Evolutionary conservation across 2,797 vertebrate species (phyloP).

Genomic region (Lithobates sylvaticus): DNA sequence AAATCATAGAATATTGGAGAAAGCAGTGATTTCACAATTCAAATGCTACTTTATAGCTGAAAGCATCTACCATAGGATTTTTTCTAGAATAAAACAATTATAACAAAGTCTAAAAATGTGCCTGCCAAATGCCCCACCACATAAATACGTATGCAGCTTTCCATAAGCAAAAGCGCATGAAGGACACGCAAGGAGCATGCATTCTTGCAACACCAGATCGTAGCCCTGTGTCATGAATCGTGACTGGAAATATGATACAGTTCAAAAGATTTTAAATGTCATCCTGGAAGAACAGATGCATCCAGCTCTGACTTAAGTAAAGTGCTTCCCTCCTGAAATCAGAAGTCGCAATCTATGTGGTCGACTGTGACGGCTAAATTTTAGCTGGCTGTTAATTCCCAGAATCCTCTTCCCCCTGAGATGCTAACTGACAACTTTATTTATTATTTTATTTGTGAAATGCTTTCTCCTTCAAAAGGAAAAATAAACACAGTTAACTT

Average conservation of each 20-base stretch:
- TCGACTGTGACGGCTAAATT: conserved; percentile 18
- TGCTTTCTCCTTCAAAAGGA: neutral
- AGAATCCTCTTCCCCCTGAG: neutral
- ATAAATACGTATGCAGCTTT: neutral
- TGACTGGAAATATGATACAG: conserved; percentile 56
- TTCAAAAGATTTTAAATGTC: conserved; percentile 56
- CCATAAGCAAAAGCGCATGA: neutral
- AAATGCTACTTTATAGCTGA: neutral
- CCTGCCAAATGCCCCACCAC: neutral
- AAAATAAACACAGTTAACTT: neutral
- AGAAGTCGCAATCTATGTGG: conserved; percentile 42
- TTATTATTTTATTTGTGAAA: neutral
- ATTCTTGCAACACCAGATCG: conserved; percentile 4
- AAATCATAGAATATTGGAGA: too few species aligned
- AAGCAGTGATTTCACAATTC: neutral
- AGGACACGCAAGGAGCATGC: conserved; percentile 23
- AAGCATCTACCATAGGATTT: neutral
- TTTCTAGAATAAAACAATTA: neutral
- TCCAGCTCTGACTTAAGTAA: conserved; percentile 43
- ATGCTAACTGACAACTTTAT: neutral
- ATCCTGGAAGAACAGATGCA: conserved; percentile 43
- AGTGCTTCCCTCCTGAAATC: conserved; percentile 22
- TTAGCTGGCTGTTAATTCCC: neutral
- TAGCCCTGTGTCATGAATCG: conserved; percentile 40
- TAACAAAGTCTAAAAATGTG: neutral